Conservation (phyloP, 2,113 vertebrate species). For the Phoxinus phoxinus region DNA sequence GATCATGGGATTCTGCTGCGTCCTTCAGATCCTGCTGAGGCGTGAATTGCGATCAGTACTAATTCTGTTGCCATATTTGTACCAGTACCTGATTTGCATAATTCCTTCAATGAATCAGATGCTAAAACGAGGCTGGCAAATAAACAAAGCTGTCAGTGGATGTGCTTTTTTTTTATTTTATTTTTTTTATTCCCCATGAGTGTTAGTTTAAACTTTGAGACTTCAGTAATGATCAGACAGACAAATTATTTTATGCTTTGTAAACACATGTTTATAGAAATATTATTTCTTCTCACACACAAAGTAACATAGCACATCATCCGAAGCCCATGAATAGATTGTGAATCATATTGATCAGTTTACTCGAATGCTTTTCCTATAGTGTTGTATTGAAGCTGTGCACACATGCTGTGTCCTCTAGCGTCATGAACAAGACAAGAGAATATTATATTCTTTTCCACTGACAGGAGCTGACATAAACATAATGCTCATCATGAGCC, state of each 20-base stretch:
- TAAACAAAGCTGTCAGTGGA: neutral
- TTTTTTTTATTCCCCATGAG: neutral
- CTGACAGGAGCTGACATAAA: constrained; percentile 37
- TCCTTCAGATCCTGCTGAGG: neutral
- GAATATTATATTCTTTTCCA: constrained; percentile 1
- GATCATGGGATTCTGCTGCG: neutral
- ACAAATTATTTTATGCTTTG: neutral
- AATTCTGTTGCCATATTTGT: neutral
- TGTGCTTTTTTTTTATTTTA: neutral
- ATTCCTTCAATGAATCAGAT: constrained; percentile 14
- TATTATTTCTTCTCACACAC: neutral
- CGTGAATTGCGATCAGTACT: neutral
- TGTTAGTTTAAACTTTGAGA: neutral
- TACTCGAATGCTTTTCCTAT: neutral
- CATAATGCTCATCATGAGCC: constrained; percentile 53
- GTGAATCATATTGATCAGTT: neutral
- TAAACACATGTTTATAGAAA: neutral
- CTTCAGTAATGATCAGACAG: constrained; percentile 4
- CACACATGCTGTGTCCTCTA: neutral
- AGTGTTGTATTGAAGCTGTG: neutral
- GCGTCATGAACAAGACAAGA: neutral
- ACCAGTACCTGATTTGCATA: constrained; percentile 7
- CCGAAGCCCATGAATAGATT: constrained; percentile 29
- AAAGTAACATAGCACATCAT: neutral
- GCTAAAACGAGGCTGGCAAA: neutral